phyloP scores from a whole-genome alignment of 23 tunicate genomes.

The Phallusia fumigata region DNA sequence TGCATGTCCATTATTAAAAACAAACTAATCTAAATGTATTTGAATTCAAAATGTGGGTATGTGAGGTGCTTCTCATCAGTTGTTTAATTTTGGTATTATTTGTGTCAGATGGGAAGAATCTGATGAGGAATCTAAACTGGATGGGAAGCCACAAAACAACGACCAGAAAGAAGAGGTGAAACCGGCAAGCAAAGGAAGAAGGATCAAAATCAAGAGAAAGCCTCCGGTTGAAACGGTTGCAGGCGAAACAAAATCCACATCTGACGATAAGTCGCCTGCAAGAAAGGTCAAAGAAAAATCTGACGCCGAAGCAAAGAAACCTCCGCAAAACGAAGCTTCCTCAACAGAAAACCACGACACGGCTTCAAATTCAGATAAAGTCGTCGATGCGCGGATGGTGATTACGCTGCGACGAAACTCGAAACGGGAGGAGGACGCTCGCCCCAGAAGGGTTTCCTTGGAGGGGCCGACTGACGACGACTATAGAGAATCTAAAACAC shows the following conservation, averaged over 20 bases:
- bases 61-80: no score
- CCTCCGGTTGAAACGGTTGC: not conserved
- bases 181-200: slow-evolving; percentile 34
- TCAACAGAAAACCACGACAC: not conserved
- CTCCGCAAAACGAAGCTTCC: not conserved
- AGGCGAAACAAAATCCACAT: not conserved
- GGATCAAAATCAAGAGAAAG: slow-evolving; percentile 57
- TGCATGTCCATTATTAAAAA: no score
- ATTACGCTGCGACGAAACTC: slow-evolving; percentile 54
- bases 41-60: no score
- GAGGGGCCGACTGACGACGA: slow-evolving; percentile 22
- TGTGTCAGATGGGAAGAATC: slow-evolving; percentile 63
- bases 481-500: not conserved
- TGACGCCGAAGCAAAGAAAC: slow-evolving; percentile 2
- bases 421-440: slow-evolving; percentile 11
- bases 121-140: slow-evolving; percentile 27
- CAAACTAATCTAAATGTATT: no score
- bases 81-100: no score
- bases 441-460: slow-evolving; percentile 39
- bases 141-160: not conserved
- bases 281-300: not conserved
- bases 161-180: not conserved
- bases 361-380: slow-evolving; percentile 8
- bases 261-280: slow-evolving; percentile 1
- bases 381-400: slow-evolving; percentile 57